Base-by-base conservation (phyloP, 2,888 invertebrate genomes). In the Rhopalosiphum nymphaeae region DNA sequence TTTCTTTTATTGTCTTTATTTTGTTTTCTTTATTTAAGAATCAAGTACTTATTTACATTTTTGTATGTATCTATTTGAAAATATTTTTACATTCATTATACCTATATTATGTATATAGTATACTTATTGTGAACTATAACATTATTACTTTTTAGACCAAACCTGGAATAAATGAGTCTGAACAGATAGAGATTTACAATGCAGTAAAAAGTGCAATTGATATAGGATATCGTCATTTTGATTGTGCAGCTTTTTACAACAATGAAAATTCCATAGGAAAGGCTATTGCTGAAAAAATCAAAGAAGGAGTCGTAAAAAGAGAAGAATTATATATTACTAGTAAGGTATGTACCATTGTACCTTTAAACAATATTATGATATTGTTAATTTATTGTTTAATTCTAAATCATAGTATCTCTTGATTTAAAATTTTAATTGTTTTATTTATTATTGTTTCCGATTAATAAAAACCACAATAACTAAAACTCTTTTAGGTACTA, bases 201-300 rank as follows among this genome's bases (percentile, higher is more conserved):
- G 97, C 97, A 0, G 96, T 98, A 11, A 97, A 97, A 93, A 97
- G 97, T 95, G 98, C 98, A 9, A 97, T 98, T 94, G 97, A 98
- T 95, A 96, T 97, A 85, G 98, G 98, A 0, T 98, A 98, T 95
- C 96, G 98, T 0, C 97, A 97, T 95, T 96, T 98, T 94, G 98
- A 98, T 95, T 97, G 98, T 94, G 97, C 97, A 21, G 97, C 97
- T 95, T 96, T 97, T 29, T 98, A 98, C 95, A 96, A 97, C 44
- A 97, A 97, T 57, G 97, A 97, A 95, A 97, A 97, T 3, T 97
- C 97, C 95, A 96, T 98, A 0, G 98, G 98, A 0, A 96, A 96
- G 36, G 97, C 97, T 0, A 95, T 98, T 42, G 96, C 96, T 44
- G 96, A 96, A 90, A 98, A 97, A 96, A 96, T 98, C 25, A 95